A percentile compares a stretch with the other conserved stretches of the same genome.
Conservation (phyloP, 2,888 invertebrate genomes). For the Luperina nickerlii region DNA sequence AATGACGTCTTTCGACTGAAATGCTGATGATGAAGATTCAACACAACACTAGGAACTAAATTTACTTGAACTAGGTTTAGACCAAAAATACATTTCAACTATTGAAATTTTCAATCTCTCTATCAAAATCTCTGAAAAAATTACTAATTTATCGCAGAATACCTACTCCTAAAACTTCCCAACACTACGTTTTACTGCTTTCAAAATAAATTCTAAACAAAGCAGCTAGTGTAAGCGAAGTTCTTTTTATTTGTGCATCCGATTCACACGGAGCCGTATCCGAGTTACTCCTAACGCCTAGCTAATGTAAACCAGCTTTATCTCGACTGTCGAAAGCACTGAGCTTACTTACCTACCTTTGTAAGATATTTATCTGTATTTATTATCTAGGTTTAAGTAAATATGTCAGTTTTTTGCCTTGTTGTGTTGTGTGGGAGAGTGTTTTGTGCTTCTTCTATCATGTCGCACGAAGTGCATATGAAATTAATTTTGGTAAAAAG, state of each 20-base stretch:
- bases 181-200: slow-evolving; percentile 9
- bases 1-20: too few relatives aligned
- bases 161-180: slow-evolving; percentile 1
- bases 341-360: slow-evolving; percentile 35
- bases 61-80: not conserved
- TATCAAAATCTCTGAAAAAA: not conserved
- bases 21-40: too few relatives aligned
- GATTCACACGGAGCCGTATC: slow-evolving; percentile 55
- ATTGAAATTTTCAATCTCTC: not conserved
- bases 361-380: slow-evolving; percentile 18
- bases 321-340: slow-evolving; percentile 49
- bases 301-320: slow-evolving; percentile 63
- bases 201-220: slow-evolving; percentile 50
- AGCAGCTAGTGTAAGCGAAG: slow-evolving; percentile 20
- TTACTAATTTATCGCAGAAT: too few relatives aligned
- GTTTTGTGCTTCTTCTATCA: too few relatives aligned
- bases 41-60: too few relatives aligned
- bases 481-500: too few relatives aligned
- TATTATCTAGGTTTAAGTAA: slow-evolving; percentile 34
- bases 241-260: slow-evolving; percentile 55
- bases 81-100: not conserved
- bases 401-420: slow-evolving; percentile 11
- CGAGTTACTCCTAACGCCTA: slow-evolving; percentile 49
- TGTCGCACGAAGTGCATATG: not conserved
- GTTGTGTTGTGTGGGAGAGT: not conserved